These are phyloP conservation scores for Scaptomyza tumidula DNA, from an alignment of 2,888 invertebrate genomes.

Conservation along the genomic window DNA sequence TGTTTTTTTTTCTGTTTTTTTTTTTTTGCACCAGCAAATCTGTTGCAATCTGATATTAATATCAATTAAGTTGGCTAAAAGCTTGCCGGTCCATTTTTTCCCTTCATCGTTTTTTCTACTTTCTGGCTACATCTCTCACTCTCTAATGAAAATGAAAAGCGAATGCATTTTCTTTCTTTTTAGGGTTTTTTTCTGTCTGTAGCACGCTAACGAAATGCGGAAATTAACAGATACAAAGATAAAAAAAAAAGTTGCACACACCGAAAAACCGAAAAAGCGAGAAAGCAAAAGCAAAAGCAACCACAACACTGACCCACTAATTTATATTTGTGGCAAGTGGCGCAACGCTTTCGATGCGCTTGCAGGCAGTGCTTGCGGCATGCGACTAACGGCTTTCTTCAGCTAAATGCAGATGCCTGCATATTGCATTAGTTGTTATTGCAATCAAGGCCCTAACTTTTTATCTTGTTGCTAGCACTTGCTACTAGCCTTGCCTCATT, in stretches of 20 bases:
- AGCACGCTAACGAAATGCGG: slow-evolving; percentile 52
- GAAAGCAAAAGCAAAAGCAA: background rate
- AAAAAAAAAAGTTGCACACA: slow-evolving; percentile 15
- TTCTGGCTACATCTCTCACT: background rate
- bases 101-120: background rate
- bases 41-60: slow-evolving; percentile 52
- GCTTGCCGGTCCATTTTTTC: background rate
- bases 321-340: slow-evolving; percentile 39
- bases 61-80: slow-evolving; percentile 36
- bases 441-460: background rate
- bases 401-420: slow-evolving; percentile 51
- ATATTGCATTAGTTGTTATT: slow-evolving; percentile 40
- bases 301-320: slow-evolving; percentile 45
- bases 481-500: slow-evolving; percentile 18
- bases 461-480: background rate
- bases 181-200: background rate
- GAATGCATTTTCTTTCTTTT: slow-evolving; percentile 20
- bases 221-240: slow-evolving; percentile 70
- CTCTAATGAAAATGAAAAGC: slow-evolving; percentile 36
- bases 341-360: background rate
- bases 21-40: slow-evolving; percentile 35
- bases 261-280: background rate
- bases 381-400: slow-evolving; percentile 9
- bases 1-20: too few relatives aligned
- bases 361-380: background rate